Evolutionary conservation across 2,113 vertebrate genomes (phyloP), one percentile per base, ranked within the genome.

Genomic region (Emydocephalus ijimae): DNA sequence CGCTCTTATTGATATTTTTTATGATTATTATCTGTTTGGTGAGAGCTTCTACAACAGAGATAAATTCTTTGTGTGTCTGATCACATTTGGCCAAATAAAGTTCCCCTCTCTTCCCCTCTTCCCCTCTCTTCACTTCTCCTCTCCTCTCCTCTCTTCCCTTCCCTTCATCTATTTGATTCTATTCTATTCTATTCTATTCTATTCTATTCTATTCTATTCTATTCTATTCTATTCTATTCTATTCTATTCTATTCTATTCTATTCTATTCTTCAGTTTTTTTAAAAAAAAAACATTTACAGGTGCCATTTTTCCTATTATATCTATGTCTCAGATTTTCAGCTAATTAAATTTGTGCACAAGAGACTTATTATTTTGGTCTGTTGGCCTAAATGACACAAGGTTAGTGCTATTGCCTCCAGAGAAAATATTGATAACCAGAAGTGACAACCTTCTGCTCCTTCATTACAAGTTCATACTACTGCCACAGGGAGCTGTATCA

Each of bases 381-480:
- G 92, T 93, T 55, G 1, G 24, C 81, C 52, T 94, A 14, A 0
- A 88, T 34, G 56, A 69, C 10, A 15, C 2, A 39, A 56, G 89
- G 85, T 18, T 55, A 24, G 59, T 94, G 86, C 9, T 90, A 20
- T 89, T 92, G 61, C 24, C 96, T 94, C 89, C 90, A 89, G 7
- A 92, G 43, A 93, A 96, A 88, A 34, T 8, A 92, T 1, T 89
- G 93, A 85, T 96, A 96, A 96, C n/a, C 55, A 94, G 93, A 96
- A 95, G 57, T 95, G 95, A 95, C 94, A 97, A 90, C 87, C 90
- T 96, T 96, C 91, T 95, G 88, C 88, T 94, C 88, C 93, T 91
- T 89, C 20, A 92, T 0, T 1, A 93, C 94, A 94, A 2, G 93
- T 94, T 92, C 89, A 61, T 64, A 88, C 59, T 21, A 3, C 88